Conservation (phyloP, 2,113 vertebrate genomes). For the Tragelaphus scriptus region DNA sequence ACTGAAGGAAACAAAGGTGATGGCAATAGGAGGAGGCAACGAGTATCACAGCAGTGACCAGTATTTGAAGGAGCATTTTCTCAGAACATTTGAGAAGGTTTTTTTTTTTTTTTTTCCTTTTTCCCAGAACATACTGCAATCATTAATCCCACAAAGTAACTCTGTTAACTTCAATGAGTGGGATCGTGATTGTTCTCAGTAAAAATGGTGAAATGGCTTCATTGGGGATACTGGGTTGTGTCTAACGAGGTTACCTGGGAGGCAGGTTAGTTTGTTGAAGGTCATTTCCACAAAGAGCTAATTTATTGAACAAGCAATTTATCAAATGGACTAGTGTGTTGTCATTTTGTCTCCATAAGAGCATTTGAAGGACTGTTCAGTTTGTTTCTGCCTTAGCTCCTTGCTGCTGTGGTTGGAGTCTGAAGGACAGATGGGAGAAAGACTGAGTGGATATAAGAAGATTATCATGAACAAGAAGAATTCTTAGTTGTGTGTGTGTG, state of each 20-base stretch:
- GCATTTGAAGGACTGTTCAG: not conserved
- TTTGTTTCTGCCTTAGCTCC: not conserved
- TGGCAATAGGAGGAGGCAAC: not conserved
- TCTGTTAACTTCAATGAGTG: not conserved
- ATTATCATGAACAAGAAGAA: not conserved
- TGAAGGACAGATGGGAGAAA: not conserved
- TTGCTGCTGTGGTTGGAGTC: not conserved
- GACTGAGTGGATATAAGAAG: not conserved
- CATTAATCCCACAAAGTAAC: slow-evolving; percentile 8
- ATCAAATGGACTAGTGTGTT: not conserved
- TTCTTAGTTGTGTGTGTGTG: not conserved
- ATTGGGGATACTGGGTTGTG: not conserved
- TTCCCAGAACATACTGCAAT: not conserved
- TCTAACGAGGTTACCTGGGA: not conserved
- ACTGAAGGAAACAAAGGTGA: not conserved
- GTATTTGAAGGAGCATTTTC: slow-evolving; percentile 9
- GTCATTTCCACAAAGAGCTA: not conserved
- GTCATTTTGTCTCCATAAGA: slow-evolving; percentile 9
- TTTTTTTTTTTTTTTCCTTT: not conserved
- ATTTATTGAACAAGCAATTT: not conserved
- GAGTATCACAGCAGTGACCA: not conserved
- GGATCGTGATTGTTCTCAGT: not conserved
- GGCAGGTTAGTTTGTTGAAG: not conserved
- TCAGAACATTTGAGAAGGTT: not conserved
- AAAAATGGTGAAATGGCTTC: not conserved